Evolutionary conservation across 2,113 vertebrate species (phyloP).

Genomic region (Passer montanus): DNA sequence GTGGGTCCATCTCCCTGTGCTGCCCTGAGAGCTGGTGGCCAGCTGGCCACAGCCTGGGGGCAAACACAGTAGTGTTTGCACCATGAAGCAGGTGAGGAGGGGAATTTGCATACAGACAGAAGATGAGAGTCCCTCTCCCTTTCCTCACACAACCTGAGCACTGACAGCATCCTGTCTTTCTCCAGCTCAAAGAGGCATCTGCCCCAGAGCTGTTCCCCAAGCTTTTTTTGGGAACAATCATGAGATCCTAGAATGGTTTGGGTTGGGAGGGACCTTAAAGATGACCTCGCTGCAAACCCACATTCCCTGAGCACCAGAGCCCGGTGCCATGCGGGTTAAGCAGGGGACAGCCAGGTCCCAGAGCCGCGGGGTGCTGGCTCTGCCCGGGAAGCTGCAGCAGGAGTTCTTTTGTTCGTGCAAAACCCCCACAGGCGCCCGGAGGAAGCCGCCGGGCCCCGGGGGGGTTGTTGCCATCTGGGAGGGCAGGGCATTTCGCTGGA

Average conservation of each 20-base stretch:
- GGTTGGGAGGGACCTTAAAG: neutral
- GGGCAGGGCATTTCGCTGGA: neutral
- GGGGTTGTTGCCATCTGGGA: neutral
- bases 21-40: neutral
- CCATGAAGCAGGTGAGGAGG: rapidly evolving
- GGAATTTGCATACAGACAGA: neutral
- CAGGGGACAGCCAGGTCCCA: rapidly evolving
- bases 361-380: neutral
- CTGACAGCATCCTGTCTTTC: neutral
- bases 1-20: neutral
- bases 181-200: neutral
- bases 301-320: neutral
- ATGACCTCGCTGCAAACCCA: neutral
- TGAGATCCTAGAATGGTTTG: neutral
- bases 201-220: neutral
- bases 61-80: neutral
- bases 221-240: neutral
- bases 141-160: neutral
- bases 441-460: neutral
- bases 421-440: neutral
- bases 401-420: neutral
- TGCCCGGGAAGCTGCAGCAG: neutral
- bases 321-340: rapidly evolving
- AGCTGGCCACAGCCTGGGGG: neutral
- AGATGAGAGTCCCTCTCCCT: neutral